Conservation (phyloP, 2,113 vertebrate genomes). For the Trematomus loennbergii region DNA sequence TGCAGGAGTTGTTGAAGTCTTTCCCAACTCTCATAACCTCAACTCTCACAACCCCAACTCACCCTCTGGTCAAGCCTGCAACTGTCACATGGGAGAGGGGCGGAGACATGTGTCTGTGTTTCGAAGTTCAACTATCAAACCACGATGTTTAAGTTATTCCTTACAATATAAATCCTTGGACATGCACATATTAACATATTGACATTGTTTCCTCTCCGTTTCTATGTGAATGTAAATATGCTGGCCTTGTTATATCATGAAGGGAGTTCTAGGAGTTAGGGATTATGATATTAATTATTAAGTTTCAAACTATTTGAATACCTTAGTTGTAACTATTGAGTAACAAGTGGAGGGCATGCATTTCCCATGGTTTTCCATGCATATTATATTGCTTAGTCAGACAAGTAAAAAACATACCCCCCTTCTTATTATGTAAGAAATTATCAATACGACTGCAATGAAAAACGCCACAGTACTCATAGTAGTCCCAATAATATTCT, state of each 20-base stretch:
- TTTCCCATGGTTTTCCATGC: not conserved
- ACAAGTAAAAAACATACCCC: not conserved
- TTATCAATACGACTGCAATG: not conserved
- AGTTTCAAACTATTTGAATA: not conserved
- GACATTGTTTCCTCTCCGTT: not conserved
- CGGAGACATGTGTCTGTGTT: not conserved
- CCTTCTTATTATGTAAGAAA: not conserved
- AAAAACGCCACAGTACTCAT: not conserved
- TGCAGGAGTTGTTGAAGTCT: not conserved
- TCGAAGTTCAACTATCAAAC: not conserved
- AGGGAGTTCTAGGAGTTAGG: not conserved
- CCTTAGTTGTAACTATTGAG: not conserved
- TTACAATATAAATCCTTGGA: not conserved
- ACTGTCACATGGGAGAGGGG: slow-evolving; percentile 7
- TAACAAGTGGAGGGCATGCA: not conserved
- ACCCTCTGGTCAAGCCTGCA: too few species aligned
- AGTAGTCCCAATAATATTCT: not conserved
- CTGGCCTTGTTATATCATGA: not conserved
- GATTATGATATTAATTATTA: not conserved
- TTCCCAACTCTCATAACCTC: too few species aligned
- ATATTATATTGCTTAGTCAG: not conserved
- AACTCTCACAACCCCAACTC: too few species aligned
- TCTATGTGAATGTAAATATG: not conserved
- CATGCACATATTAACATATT: not conserved
- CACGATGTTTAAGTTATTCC: not conserved